A percentile compares a stretch with the other conserved stretches of the same genome.
Evolutionary conservation across 2,888 invertebrate species (phyloP).

Genomic region (Pachliopta kotzebuea): DNA sequence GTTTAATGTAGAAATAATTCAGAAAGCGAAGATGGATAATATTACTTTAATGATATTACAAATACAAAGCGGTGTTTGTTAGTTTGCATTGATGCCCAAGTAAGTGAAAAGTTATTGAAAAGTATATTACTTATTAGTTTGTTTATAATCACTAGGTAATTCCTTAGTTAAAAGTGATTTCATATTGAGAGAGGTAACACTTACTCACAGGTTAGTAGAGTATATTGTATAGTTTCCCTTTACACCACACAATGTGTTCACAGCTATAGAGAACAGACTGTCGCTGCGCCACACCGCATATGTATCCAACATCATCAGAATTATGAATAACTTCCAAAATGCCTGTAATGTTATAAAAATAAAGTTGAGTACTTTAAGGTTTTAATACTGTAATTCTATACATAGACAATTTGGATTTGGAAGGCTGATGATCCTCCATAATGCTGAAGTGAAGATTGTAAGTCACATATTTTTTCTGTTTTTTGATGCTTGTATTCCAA

Average conservation of each 20-base stretch:
- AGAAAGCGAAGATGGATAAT: too few species aligned
- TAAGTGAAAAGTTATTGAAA: too few species aligned
- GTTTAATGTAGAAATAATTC: too few species aligned
- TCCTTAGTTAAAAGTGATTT: too few species aligned
- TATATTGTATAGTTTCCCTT: conserved; percentile 46
- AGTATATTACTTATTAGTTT: too few species aligned
- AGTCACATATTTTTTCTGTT: background rate
- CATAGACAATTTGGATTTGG: background rate
- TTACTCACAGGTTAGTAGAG: conserved; percentile 55
- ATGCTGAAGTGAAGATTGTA: conserved; percentile 15
- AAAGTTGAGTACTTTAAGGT: too few species aligned
- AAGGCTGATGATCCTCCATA: background rate
- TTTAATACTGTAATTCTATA: too few species aligned
- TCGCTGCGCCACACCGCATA: conserved; percentile 84
- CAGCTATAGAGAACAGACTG: conserved; percentile 58
- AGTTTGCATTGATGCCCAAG: too few species aligned
- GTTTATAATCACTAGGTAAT: too few species aligned
- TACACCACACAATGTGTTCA: conserved; percentile 55
- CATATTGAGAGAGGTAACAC: too few species aligned
- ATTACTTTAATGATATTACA: too few species aligned
- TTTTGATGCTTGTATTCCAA: background rate
- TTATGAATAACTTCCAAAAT: conserved; percentile 89
- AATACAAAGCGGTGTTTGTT: too few species aligned
- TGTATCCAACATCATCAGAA: conserved; percentile 89
- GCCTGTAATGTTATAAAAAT: conserved; percentile 63